A percentile compares a stretch with the other conserved stretches of the same genome.
Conservation (phyloP, 2,797 vertebrate species). For the Zalophus californianus region DNA sequence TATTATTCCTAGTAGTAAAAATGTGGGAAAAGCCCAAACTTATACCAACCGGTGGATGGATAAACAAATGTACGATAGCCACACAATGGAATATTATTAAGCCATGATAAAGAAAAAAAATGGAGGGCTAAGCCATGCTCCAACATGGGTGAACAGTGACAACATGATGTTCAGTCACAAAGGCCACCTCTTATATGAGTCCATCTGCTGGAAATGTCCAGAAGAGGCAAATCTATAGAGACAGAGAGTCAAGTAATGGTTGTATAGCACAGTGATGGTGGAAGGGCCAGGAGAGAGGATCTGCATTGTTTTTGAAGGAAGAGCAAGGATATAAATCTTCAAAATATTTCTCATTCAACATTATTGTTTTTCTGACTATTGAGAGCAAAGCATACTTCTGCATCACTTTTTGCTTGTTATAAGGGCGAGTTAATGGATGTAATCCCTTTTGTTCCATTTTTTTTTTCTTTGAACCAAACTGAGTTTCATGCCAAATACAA, state of each 20-base stretch:
- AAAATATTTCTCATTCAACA: background rate
- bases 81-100: background rate
- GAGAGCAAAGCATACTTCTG: background rate
- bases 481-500: background rate
- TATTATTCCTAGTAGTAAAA: background rate
- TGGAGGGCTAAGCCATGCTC: fast-evolving
- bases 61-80: background rate
- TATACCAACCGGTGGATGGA: background rate
- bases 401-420: background rate
- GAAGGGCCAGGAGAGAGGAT: background rate
- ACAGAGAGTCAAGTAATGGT: background rate
- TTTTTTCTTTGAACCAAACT: background rate
- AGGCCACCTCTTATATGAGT: background rate
- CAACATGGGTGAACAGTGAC: background rate
- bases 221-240: no score
- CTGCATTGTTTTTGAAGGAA: no score
- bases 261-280: no score
- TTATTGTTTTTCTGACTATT: background rate
- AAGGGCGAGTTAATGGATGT: background rate
- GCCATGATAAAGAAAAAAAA: background rate
- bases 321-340: background rate
- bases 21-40: background rate
- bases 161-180: background rate
- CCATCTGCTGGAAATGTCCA: background rate
- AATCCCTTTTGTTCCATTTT: background rate